A percentile compares a stretch with the other conserved stretches of the same genome.
Conservation (phyloP, 2,797 vertebrate species). For the Ibycter americanus region DNA sequence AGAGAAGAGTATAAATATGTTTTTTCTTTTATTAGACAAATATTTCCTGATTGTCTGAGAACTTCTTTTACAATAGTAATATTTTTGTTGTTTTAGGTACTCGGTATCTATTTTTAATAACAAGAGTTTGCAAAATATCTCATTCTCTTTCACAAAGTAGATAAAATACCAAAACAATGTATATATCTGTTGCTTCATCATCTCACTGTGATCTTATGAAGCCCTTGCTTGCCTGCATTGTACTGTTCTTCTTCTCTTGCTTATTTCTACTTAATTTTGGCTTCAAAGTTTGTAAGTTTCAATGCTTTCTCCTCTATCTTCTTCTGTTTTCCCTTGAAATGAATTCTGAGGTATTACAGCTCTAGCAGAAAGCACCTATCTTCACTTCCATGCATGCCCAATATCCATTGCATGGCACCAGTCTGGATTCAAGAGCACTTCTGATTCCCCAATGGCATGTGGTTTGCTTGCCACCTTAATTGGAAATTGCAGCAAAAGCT, state of each 20-base stretch:
- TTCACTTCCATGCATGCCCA: constrained; percentile 31
- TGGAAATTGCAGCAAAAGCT: neutral
- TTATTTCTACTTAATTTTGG: neutral
- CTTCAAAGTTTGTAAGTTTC: constrained; percentile 1
- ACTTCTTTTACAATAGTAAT: neutral
- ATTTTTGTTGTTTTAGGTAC: neutral
- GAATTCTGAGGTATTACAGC: constrained; percentile 6
- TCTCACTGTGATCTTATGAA: neutral
- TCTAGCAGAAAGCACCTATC: neutral
- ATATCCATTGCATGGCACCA: constrained; percentile 35
- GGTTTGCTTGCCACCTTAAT: constrained; percentile 16
- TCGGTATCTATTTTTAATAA: neutral
- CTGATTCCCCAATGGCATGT: neutral
- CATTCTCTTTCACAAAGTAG: neutral
- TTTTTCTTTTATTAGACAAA: neutral
- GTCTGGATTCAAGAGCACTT: constrained; percentile 11
- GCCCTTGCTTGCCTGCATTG: constrained; percentile 30
- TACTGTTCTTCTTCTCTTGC: neutral
- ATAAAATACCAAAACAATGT: neutral
- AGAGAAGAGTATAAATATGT: neutral
- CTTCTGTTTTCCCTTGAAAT: constrained; percentile 39
- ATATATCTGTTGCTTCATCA: neutral
- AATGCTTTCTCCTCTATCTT: constrained; percentile 13
- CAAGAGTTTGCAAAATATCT: neutral
- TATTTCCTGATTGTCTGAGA: neutral